Evolutionary conservation across 2,888 invertebrate genomes (phyloP).

Genomic region (Litoditis marina): DNA sequence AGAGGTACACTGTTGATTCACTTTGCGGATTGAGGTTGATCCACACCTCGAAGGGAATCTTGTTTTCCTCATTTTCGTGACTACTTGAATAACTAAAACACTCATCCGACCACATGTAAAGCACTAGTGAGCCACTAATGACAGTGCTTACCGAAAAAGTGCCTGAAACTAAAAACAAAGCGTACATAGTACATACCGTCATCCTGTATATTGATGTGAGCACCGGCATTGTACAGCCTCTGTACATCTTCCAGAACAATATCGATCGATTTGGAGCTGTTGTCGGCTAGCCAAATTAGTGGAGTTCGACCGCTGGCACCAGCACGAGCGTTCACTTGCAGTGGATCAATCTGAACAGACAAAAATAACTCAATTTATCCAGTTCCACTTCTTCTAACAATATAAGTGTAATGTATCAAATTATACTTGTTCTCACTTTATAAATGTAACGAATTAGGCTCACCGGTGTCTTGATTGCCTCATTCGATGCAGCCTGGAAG

Average conservation of each 20-base stretch:
- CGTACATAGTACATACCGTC: slow-evolving; percentile 15
- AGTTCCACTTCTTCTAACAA: background rate
- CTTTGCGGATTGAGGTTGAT: no score
- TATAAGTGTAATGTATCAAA: background rate
- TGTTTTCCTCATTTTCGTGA: no score
- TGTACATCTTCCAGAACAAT: slow-evolving; percentile 18
- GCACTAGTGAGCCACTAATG: no score
- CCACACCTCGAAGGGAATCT: no score
- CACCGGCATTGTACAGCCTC: slow-evolving; percentile 22
- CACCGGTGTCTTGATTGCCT: slow-evolving; percentile 6
- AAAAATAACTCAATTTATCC: background rate
- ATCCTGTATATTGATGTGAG: slow-evolving; percentile 27
- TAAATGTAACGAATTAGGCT: no score
- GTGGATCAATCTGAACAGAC: background rate
- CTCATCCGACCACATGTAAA: no score
- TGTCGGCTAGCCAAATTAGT: slow-evolving; percentile 3
- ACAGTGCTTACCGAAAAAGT: no score
- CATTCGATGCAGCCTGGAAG: slow-evolving; percentile 4
- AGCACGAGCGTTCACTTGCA: slow-evolving; percentile 8
- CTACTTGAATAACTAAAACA: no score
- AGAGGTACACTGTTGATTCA: no score
- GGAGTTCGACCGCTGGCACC: slow-evolving; percentile 12
- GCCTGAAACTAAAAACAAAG: no score
- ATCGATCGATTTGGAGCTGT: slow-evolving; percentile 4
- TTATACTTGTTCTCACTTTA: no score